These are phyloP conservation scores for Cottus gobio DNA, from an alignment of 2,113 vertebrate genomes.

Conservation along the genomic window DNA sequence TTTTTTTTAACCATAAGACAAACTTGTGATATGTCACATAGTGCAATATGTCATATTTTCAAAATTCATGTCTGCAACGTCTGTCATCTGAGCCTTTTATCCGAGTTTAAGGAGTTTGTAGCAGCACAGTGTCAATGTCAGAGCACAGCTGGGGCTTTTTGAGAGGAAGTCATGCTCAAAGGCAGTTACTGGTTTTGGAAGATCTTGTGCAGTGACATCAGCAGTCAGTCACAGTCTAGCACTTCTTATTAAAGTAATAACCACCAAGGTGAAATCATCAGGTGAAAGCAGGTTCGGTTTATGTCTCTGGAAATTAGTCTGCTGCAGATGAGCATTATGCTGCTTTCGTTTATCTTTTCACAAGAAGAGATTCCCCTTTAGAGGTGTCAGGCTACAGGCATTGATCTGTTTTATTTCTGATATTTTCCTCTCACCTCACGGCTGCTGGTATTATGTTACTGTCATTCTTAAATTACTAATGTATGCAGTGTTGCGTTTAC, in stretches of 20 bases:
- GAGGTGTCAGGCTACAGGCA: constrained; percentile 21
- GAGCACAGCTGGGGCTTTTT: constrained; percentile 39
- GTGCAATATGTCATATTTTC: not conserved
- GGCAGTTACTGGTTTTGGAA: constrained; percentile 1
- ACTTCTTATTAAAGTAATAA: constrained; percentile 27
- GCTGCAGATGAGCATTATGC: constrained; percentile 1
- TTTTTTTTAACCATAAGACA: not conserved
- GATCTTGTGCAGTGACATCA: constrained; percentile 29
- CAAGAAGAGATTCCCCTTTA: not conserved
- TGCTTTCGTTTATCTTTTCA: constrained; percentile 4
- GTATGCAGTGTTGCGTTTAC: constrained; percentile 38
- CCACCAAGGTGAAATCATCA: constrained; percentile 38
- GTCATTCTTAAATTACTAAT: constrained; percentile 36
- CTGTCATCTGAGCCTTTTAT: constrained; percentile 28
- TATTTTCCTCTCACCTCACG: constrained; percentile 16
- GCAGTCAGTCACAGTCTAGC: constrained; percentile 26
- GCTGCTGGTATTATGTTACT: constrained; percentile 25
- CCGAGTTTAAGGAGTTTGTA: constrained; percentile 18
- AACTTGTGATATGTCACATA: not conserved
- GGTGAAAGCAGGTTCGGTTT: constrained; percentile 25
- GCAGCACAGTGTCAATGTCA: constrained; percentile 35
- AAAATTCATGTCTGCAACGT: constrained; percentile 1
- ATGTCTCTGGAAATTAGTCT: constrained; percentile 31
- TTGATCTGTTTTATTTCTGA: constrained; percentile 31
- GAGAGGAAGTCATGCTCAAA: constrained; percentile 43